Conservation (phyloP, 92 coral and sea anemone species). For the Micromussa lordhowensis region DNA sequence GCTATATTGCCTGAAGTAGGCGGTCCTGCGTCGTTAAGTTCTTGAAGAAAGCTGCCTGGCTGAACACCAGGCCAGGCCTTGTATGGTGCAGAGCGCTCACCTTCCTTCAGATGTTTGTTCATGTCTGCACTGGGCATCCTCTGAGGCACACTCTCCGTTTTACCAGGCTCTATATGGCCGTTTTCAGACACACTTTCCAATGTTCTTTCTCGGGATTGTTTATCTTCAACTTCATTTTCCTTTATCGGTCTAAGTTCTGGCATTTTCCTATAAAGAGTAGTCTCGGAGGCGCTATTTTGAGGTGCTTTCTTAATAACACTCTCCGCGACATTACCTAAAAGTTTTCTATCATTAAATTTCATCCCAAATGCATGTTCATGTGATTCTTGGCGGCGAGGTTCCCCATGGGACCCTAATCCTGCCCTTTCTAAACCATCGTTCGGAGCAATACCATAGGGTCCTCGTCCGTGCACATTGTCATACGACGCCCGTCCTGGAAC, state of each 20-base stretch:
- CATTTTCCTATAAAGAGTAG: conserved; percentile 24
- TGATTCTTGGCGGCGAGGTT: conserved; percentile 14
- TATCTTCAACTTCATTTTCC: conserved; percentile 19
- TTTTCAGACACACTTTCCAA: conserved; percentile 33
- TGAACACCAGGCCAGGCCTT: conserved; percentile 76
- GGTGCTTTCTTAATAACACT: conserved; percentile 49
- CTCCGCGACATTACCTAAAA: conserved; percentile 22
- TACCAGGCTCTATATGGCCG: conserved; percentile 44
- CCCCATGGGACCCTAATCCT: conserved; percentile 34
- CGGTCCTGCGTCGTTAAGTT: conserved; percentile 79
- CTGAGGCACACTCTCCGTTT: conserved; percentile 28
- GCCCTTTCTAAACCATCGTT: conserved; percentile 17
- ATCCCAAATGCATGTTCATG: conserved; percentile 26
- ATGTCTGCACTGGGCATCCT: conserved; percentile 33
- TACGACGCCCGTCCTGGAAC: conserved; percentile 21
- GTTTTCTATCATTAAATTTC: conserved; percentile 42
- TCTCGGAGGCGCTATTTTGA: conserved; percentile 14
- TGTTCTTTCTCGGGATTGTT: conserved; percentile 16
- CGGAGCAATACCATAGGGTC: conserved; percentile 13
- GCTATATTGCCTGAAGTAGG: conserved; percentile 53
- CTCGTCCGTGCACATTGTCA: conserved; percentile 22
- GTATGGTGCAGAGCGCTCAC: conserved; percentile 43
- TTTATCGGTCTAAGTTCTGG: conserved; percentile 39
- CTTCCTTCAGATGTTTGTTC: conserved; percentile 51
- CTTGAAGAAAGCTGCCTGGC: conserved; percentile 83